Evolutionary conservation across 2,113 vertebrate species (phyloP).

Genomic region (Ictidomys tridecemlineatus): DNA sequence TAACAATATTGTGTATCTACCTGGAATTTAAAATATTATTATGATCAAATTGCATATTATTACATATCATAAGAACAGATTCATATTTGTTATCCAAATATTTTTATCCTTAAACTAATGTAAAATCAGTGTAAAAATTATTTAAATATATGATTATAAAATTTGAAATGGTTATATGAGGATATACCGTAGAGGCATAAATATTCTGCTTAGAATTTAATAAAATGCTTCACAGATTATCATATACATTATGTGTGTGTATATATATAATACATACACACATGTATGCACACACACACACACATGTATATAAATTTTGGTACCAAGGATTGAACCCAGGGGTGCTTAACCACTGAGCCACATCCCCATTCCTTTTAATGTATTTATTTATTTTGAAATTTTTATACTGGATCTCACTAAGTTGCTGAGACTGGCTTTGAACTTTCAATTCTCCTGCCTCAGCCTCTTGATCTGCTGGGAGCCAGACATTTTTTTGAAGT

Average conservation of each 20-base stretch:
- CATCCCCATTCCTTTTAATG: too few species aligned
- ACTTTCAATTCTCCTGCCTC: too few species aligned
- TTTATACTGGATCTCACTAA: too few species aligned
- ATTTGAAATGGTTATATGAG: background rate
- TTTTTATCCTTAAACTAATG: background rate
- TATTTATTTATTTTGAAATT: too few species aligned
- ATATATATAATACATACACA: too few species aligned
- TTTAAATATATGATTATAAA: background rate
- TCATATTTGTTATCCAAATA: background rate
- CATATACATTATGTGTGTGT: too few species aligned
- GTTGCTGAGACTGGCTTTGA: too few species aligned
- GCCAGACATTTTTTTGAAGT: background rate
- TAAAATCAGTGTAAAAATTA: background rate
- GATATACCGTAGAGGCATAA: background rate
- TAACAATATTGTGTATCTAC: background rate
- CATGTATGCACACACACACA: too few species aligned
- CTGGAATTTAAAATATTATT: background rate
- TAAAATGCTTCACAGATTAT: background rate
- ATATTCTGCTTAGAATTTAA: slow-evolving; percentile 30
- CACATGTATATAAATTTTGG: too few species aligned
- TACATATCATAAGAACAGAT: background rate
- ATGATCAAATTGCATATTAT: background rate
- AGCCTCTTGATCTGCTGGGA: too few species aligned
- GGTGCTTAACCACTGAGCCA: too few species aligned
- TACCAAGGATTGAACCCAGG: too few species aligned